A percentile compares a stretch with the other conserved stretches of the same genome.
These are phyloP conservation scores for Agrochola lota DNA, from an alignment of 2,888 invertebrate species.

Conservation along the genomic window DNA sequence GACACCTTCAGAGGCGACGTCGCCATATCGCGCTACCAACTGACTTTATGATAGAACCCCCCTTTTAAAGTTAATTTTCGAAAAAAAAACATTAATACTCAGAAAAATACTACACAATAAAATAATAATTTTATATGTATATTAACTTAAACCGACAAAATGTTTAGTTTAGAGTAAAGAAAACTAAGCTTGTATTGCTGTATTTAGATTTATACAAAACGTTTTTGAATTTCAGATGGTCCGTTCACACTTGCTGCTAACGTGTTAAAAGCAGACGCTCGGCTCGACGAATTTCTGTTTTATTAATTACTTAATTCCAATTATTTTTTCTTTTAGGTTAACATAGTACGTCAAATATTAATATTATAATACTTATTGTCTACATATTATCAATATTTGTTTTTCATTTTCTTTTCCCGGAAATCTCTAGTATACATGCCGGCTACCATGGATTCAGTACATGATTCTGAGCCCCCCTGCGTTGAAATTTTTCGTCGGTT, in stretches of 20 bases:
- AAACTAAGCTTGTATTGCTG: background rate
- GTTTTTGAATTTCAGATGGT: conserved; percentile 82
- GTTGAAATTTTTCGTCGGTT: no score
- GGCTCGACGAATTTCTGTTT: conserved; percentile 76
- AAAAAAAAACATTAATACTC: no score
- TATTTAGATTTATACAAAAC: background rate
- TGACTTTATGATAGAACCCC: no score
- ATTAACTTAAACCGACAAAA: background rate
- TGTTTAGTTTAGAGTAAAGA: background rate
- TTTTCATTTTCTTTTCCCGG: background rate
- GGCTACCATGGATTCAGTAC: no score
- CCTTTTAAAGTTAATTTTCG: no score
- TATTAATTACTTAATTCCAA: conserved; percentile 49
- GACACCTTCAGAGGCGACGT: no score
- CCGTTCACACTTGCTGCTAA: conserved; percentile 84
- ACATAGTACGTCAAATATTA: background rate
- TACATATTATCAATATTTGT: no score
- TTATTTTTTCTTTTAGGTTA: background rate
- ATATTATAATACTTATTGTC: background rate
- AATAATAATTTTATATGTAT: no score
- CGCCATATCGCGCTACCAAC: no score
- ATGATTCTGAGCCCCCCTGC: no score
- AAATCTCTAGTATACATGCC: no score
- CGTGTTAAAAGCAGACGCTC: conserved; percentile 73
- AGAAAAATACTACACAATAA: no score